Percentiles rank a stretch among this genome's conserved stretches.
Conservation (phyloP, 1,140 invertebrate species). For the Dinoponera quadriceps region DNA sequence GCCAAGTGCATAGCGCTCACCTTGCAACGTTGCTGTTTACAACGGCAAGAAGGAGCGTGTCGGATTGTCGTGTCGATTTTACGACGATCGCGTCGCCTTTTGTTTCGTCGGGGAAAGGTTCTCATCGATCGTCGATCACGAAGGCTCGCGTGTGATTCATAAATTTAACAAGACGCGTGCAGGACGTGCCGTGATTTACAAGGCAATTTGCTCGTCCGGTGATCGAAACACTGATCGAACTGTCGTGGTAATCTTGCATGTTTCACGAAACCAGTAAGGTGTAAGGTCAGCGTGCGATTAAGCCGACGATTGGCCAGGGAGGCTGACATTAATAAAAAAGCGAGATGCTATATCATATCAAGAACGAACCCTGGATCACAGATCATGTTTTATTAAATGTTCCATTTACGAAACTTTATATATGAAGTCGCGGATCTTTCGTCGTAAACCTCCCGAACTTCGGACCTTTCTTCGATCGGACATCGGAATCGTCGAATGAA, state of each 20-base stretch:
- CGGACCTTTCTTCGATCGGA: background rate
- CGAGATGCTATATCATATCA: slow-evolving; percentile 24
- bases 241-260: slow-evolving; percentile 38
- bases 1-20: slow-evolving; percentile 42
- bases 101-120: slow-evolving; percentile 24
- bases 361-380: slow-evolving; percentile 23
- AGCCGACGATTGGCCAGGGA: slow-evolving; percentile 6
- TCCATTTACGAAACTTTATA: slow-evolving; percentile 28
- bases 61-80: slow-evolving; percentile 63
- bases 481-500: slow-evolving; percentile 19
- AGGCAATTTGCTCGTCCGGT: slow-evolving; percentile 53
- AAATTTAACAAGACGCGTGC: slow-evolving; percentile 57
- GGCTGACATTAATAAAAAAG: slow-evolving; percentile 54
- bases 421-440: background rate
- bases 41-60: slow-evolving; percentile 11
- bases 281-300: slow-evolving; percentile 53
- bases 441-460: too few species aligned
- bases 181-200: slow-evolving; percentile 54
- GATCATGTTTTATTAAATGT: slow-evolving; percentile 34
- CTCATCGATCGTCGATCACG: slow-evolving; percentile 48
- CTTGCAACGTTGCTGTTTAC: slow-evolving; percentile 21
- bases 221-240: slow-evolving; percentile 56
- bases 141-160: slow-evolving; percentile 57
- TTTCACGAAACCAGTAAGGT: slow-evolving; percentile 32
- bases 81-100: slow-evolving; percentile 22